Base-by-base conservation (phyloP, 2,113 vertebrate genomes). In the Epinephelus moara region DNA sequence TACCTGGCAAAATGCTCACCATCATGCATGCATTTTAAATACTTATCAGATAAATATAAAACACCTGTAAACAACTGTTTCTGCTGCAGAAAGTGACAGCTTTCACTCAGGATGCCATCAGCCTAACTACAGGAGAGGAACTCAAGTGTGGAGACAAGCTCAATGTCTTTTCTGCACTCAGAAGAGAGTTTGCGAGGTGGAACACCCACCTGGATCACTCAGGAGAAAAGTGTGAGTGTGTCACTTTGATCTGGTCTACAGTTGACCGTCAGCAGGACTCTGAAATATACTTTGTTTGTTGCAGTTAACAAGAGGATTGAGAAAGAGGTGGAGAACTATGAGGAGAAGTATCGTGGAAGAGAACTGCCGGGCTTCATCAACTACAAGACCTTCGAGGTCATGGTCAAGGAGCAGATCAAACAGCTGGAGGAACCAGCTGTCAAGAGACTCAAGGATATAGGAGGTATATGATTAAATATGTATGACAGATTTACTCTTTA, bases 291-390 rank as follows among this genome's bases (percentile, higher is more conserved):
- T 91, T 69, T 33, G 15, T 63, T 19, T 19, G 76, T 91, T 62
- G 14, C 75, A 98, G 97, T 95, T 78, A 90, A 91, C 40, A 4
- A 0, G 0, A 72, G 0, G 1, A 84, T 96, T 14, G 80, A 85
- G 2, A 12, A 0, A 0, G 92, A 95, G 75, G 86, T 94, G 2
- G 11, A 3, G 2, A 52, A 67, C 12, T 97, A 96, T 1, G 96
- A 97, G 82, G 75, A 87, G 0, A 93, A 1, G 25, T 96, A 95
- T 80, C 95, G 96, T 19, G 97, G 97, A 1, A 89, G 95, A 81
- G 97, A 97, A 77, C 95, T 97, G 49, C 96, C 96, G 0, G 96
- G 96, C 1, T 98, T 98, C 87, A 93, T 93, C 87, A 98, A 94
- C 84, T 97, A 96, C 85, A 96, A 85, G 76, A 96, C 94, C 0